Evolutionary conservation across 2,113 vertebrate genomes (phyloP).

Genomic region (Xenus cinereus): DNA sequence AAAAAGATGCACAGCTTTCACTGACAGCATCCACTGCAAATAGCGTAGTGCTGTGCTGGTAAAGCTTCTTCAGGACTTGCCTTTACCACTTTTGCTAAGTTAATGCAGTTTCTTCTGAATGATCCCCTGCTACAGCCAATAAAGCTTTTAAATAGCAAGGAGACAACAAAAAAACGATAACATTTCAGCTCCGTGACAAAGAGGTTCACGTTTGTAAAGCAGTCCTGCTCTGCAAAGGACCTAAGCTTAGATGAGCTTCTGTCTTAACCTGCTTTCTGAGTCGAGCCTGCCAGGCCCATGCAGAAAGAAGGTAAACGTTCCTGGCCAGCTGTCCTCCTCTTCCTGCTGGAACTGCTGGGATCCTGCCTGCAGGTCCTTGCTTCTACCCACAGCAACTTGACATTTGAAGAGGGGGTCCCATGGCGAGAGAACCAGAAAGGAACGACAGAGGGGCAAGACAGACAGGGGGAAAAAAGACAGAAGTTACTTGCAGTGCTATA

Average conservation of each 20-base stretch:
- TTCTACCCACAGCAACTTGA: not conserved
- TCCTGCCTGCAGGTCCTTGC: not conserved
- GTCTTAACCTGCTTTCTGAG: not conserved
- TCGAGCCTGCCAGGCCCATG: not conserved
- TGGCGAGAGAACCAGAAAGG: not conserved
- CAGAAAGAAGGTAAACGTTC: not conserved
- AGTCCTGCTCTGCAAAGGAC: not conserved
- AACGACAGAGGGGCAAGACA: not conserved
- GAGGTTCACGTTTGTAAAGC: not conserved
- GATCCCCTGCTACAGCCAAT: not conserved
- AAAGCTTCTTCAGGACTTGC: not conserved
- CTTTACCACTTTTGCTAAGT: not conserved
- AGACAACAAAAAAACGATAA: not conserved
- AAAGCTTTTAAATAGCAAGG: not conserved
- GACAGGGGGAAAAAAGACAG: not conserved
- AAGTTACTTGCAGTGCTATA: not conserved
- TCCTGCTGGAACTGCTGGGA: not conserved
- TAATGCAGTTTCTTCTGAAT: not conserved
- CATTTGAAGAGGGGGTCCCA: not conserved
- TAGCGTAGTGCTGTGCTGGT: accelerated
- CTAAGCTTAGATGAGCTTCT: not conserved
- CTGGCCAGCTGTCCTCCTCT: not conserved
- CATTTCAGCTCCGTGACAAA: not conserved
- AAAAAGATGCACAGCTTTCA: not conserved
- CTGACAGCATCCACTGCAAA: not conserved